These are phyloP conservation scores for Semibalanus balanoides DNA, from an alignment of 1,140 invertebrate species.

Conservation along the genomic window DNA sequence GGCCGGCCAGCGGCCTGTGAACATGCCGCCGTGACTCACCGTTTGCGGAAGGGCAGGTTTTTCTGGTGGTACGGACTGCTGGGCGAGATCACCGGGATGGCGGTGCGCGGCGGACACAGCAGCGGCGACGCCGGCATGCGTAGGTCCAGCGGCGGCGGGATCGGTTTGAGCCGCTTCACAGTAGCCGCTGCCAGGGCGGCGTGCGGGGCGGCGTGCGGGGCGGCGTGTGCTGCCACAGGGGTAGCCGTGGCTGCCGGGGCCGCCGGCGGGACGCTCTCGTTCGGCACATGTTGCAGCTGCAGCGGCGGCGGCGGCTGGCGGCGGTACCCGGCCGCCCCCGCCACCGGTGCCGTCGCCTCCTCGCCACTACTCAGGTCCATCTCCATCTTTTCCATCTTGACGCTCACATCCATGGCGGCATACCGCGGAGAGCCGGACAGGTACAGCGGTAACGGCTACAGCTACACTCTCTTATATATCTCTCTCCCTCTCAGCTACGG, in stretches of 20 bases:
- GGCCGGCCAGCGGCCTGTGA: no score
- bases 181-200: no score
- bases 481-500: neutral
- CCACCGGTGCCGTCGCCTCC: no score
- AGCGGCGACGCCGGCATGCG: conserved; percentile 18
- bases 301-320: conserved; percentile 20
- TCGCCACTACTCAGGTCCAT: neutral
- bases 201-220: no score
- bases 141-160: conserved; percentile 24
- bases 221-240: no score
- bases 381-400: neutral
- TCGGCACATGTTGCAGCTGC: neutral
- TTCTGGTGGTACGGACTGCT: conserved; percentile 21
- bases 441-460: neutral
- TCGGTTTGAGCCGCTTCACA: conserved; percentile 6
- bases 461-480: no score
- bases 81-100: conserved; percentile 18
- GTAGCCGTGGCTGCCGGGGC: no score
- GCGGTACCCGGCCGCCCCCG: no score
- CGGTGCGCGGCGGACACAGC: neutral
- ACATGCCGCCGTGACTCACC: conserved; percentile 11
- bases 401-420: neutral
- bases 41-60: conserved; percentile 23
- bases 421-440: neutral
- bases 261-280: no score